Percentiles rank a stretch among this genome's conserved stretches.
Evolutionary conservation across 37 sponge, comb jelly and placozoan species (phyloP).

Genomic region (Chondrilla cf. caribensis): DNA sequence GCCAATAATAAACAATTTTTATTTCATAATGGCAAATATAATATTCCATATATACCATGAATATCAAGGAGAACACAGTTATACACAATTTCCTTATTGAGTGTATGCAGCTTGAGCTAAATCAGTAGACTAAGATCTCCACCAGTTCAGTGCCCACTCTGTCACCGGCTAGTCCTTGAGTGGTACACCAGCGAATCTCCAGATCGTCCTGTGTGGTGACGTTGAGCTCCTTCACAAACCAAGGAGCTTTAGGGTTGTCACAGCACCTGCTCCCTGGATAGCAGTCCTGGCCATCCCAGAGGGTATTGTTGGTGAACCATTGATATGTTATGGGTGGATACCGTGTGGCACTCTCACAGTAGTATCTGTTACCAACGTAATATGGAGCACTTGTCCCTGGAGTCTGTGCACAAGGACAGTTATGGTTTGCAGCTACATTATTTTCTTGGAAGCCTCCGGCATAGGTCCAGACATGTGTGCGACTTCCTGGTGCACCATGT

Average conservation of each 20-base stretch:
- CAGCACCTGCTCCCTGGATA: slow-evolving; percentile 6
- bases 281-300: slow-evolving; percentile 10
- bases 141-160: too few relatives aligned
- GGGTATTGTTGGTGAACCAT: not conserved
- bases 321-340: too few relatives aligned
- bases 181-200: not conserved
- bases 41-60: too few relatives aligned
- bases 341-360: not conserved
- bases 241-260: not conserved
- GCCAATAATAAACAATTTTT: too few relatives aligned
- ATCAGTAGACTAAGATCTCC: too few relatives aligned
- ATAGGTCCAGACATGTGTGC: slow-evolving; percentile 16
- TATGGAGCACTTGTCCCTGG: not conserved
- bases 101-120: too few relatives aligned
- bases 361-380: not conserved
- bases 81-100: too few relatives aligned
- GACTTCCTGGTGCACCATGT: not conserved
- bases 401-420: not conserved
- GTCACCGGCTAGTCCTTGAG: not conserved
- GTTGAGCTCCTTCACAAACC: not conserved
- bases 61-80: too few relatives aligned
- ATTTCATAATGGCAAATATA: too few relatives aligned
- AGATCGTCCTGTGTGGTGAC: not conserved
- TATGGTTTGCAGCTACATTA: not conserved
- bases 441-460: not conserved